These are phyloP conservation scores for Clupea harengus DNA, from an alignment of 2,113 vertebrate genomes.

Conservation along the genomic window DNA sequence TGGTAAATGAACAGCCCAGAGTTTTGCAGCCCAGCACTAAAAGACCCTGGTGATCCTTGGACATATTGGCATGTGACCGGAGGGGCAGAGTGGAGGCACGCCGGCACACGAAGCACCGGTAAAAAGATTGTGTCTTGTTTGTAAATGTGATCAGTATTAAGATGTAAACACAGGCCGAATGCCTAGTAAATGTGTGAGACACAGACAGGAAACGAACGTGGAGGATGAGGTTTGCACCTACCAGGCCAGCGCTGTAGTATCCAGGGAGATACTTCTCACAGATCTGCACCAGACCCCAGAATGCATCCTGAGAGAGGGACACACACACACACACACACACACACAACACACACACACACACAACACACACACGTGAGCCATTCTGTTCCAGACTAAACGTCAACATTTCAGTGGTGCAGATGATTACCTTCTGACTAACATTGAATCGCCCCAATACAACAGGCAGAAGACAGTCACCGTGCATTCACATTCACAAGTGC, in stretches of 20 bases:
- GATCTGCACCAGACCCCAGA: conserved; percentile 79
- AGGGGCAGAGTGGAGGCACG: neutral
- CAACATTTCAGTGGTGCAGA: too few species aligned
- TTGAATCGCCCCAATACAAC: too few species aligned
- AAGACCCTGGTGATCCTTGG: neutral
- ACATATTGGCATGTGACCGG: neutral
- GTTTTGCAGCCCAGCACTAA: neutral
- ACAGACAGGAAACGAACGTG: neutral
- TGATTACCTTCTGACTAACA: too few species aligned
- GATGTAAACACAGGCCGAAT: neutral
- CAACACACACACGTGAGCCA: neutral
- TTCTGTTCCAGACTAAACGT: neutral
- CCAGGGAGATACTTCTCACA: conserved; percentile 82
- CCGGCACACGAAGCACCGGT: neutral
- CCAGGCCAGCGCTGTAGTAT: conserved; percentile 80
- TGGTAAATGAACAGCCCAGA: neutral
- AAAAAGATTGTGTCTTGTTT: neutral
- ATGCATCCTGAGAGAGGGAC: conserved; percentile 67
- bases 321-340: conserved; percentile 8
- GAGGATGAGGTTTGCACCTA: conserved; percentile 47
- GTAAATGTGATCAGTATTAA: neutral
- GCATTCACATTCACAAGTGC: too few species aligned
- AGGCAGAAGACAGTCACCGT: too few species aligned
- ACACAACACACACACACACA: conserved; percentile 7
- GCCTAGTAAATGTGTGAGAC: neutral